Base-by-base conservation (phyloP, 2,888 invertebrate genomes). In the Tenthredo distinguenda region DNA sequence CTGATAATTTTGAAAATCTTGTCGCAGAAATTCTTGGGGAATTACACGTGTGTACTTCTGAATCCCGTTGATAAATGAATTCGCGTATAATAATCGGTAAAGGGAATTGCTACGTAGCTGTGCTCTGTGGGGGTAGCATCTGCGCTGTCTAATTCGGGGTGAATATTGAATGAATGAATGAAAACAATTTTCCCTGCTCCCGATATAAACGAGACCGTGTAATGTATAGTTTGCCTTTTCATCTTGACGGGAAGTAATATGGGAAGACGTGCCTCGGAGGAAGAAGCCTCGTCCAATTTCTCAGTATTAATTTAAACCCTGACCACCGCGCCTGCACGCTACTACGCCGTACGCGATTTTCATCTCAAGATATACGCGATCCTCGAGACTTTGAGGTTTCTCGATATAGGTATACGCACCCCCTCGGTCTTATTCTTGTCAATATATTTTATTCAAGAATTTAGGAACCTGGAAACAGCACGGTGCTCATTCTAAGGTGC, bases 251-350 rank as follows among this genome's bases (percentile, higher is more conserved):
- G 77, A 55, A 6, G 55, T 31, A 55, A 77, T 40, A 31, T 50
- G 5, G 50, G 5, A 77, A 34, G 47, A 77, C 43, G 47, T 43
- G 77, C 77, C 18, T 9, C 7, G 5, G 55, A 50, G 68, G 34
- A 68, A 34, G 34, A 72, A 72, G 71, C 43, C 77, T 77, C 50
- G 77, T 77, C 47, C 50, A 55, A 77, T 77, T 77, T 77, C 55
- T 55, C 50, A 77, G 50, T 77, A 77, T 55, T 55, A 55, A 77
- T 77, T 77, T 34, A 77, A 77, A 55, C 77, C 77, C 77, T 77
- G 77, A 77, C 55, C 74, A 40, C 62, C 62, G 12, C 7, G 6
- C n/a, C n/a, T n/a, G n/a, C n/a, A 55, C n/a, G n/a, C n/a, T 55
- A 18, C 50, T n/a, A 7, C 34, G 2, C 68, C 68, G 34, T 68